Conservation (phyloP, 2,113 vertebrate species). For the Eulemur macaco region DNA sequence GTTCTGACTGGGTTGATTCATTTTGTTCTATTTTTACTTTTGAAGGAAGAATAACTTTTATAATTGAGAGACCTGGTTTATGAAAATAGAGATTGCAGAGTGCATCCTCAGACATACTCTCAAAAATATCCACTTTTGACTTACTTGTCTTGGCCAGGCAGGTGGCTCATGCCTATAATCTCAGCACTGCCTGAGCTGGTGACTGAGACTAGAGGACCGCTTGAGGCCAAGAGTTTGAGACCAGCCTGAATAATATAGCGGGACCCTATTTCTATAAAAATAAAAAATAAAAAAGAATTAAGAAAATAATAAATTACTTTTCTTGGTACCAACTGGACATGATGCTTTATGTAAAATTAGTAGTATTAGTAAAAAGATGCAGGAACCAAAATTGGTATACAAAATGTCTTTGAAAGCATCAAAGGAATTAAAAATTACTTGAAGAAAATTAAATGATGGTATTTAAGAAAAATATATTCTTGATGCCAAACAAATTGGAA, state of each 20-base stretch:
- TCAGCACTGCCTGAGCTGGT: not conserved
- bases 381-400: not conserved
- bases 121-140: not conserved
- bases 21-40: not conserved
- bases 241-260: too few species aligned
- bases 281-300: too few species aligned
- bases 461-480: slow-evolving; percentile 37
- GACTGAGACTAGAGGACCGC: not conserved
- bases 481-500: slow-evolving; percentile 28
- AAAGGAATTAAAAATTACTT: slow-evolving; percentile 28
- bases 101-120: not conserved
- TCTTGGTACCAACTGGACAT: not conserved
- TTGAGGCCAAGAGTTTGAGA: too few species aligned
- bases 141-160: not conserved
- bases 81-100: slow-evolving; percentile 6
- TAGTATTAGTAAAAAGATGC: not conserved
- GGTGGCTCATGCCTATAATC: not conserved
- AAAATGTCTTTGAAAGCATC: not conserved
- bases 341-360: slow-evolving; percentile 39
- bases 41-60: slow-evolving; percentile 25
- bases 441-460: slow-evolving; percentile 42
- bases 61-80: not conserved
- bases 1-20: not conserved
- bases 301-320: too few species aligned
- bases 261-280: too few species aligned